phyloP scores from a whole-genome alignment of 2,797 vertebrate species.

The Leptodactylus fallax region DNA sequence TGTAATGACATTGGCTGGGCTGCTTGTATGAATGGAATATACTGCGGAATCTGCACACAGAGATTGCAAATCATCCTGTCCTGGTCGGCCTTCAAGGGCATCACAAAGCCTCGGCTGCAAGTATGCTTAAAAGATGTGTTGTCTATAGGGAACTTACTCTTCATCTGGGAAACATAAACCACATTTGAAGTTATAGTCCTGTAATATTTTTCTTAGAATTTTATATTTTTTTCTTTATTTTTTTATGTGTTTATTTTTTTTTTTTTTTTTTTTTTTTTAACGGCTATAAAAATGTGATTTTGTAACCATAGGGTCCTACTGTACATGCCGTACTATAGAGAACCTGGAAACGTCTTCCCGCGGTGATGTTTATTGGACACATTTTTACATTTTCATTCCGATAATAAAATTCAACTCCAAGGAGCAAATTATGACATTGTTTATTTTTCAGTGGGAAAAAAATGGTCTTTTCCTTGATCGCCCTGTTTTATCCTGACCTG shows the following conservation, averaged over 20 bases:
- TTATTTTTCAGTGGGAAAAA: conserved; percentile 21
- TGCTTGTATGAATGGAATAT: conserved; percentile 28
- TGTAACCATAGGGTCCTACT: neutral
- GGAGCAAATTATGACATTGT: conserved; percentile 39
- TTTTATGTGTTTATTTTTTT: neutral
- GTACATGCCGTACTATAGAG: neutral
- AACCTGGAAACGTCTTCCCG: conserved; percentile 21
- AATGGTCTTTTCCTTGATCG: neutral
- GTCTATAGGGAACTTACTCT: conserved; percentile 30
- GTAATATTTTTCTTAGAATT: conserved; percentile 22
- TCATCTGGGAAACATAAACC: conserved; percentile 57
- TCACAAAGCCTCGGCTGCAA: neutral
- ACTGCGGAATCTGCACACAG: conserved; percentile 36
- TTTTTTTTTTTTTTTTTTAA: conserved; percentile 8
- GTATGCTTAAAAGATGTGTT: conserved; percentile 26
- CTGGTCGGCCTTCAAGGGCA: conserved; percentile 46
- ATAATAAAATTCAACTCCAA: conserved; percentile 29
- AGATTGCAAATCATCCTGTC: conserved; percentile 47
- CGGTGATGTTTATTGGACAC: conserved; percentile 25
- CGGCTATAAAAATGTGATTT: conserved; percentile 39
- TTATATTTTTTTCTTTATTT: neutral
- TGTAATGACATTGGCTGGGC: conserved; percentile 44
- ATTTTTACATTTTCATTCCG: conserved; percentile 33
- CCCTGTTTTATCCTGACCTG: conserved; percentile 46
- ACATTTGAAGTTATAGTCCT: conserved; percentile 44